Base-by-base conservation (phyloP, 2,113 vertebrate species). In the Calidris pugnax region DNA sequence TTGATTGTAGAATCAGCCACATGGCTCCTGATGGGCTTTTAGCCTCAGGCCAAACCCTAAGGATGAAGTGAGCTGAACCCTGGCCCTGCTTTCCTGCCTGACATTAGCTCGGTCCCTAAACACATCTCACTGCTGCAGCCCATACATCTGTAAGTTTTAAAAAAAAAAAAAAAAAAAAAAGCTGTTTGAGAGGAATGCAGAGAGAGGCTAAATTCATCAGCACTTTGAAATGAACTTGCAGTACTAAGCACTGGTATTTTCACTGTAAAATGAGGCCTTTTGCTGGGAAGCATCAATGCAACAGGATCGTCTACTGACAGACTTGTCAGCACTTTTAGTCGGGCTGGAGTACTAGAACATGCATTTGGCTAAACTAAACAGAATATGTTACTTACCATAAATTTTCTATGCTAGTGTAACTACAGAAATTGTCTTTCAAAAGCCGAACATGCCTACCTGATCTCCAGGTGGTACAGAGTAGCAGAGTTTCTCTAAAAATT, bases 171-270 rank as follows among this genome's bases (percentile, higher is more conserved):
- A 35, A 32, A 26, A 23, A 26, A 50, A n/a, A 67, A 43, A 47
- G 23, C 76, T 85, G 27, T 91, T 60, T 30, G 50, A 80, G 62
- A 85, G 71, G 59, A 95, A 87, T 87, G 71, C 57, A 87, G 86
- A 47, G 86, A 47, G 83, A 55, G 91, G 50, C 26, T 69, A 60
- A 90, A 87, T n/a, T 85, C 80, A 92, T 89, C 83, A 93, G 69
- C 69, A 63, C 50, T 92, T 91, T 87, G 74, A 95, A 97, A 91
- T 35, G 71, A 95, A 95, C 86, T 89, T 93, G 87, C 87, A 95
- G 74, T 21, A 79, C 91, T 85, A 92, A 94, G 94, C 85, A 74
- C 55, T 85, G 59, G 81, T 59, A 64, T 95, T 90, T 79, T 90
- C 85, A 80, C 39, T 89, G 91, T 78, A 87, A 91, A 97, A 91